Base-by-base conservation (phyloP, 2,888 invertebrate genomes). In the Sipunculus nudus region DNA sequence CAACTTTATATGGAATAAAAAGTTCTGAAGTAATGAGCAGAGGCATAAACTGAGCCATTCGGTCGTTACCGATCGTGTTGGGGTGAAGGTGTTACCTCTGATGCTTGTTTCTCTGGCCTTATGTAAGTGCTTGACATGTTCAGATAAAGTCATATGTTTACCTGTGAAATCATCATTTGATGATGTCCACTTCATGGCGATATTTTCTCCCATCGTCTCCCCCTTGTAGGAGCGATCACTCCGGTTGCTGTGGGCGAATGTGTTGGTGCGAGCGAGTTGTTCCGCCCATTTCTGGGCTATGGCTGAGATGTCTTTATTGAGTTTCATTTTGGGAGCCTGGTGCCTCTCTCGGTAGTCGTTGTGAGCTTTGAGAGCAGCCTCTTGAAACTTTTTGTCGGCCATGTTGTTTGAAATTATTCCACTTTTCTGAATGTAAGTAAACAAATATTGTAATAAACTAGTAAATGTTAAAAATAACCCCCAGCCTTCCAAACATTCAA, bases 221-320 rank as follows among this genome's bases (percentile, higher is more conserved):
- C 92, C 92, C 35, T 92, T 89, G 75, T 90, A 90, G 50, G 89
- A 87, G 78, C 91, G 89, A 81, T 89, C 89, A 2, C 19, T 8
- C 8, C 25, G 46, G n/a, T 56, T 40, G 68, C 91, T 86, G 62
- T 82, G 77, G 83, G 91, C 91, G 84, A 92, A 91, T 75, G 89
- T 89, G 79, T 92, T 91, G 5, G 90, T 91, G 82, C 91, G 91
- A n/a, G 92, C 92, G 74, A 93, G 84, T 77, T 92, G 90, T 81
- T 92, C 92, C 8, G 92, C 92, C 92, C 92, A 92, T 29, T 91
- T 89, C 84, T 93, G 92, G 13, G 83, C 80, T 50, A 72, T 61
- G 23, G 68, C 65, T 21, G 70, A 70, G n/a, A 83, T 65, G 39
- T 81, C 78, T 19, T 72, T 67, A 67, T 67, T 67, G 45, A 59